Evolutionary conservation across 1,140 invertebrate genomes (phyloP).

Genomic region (Scylla paramamosain): DNA sequence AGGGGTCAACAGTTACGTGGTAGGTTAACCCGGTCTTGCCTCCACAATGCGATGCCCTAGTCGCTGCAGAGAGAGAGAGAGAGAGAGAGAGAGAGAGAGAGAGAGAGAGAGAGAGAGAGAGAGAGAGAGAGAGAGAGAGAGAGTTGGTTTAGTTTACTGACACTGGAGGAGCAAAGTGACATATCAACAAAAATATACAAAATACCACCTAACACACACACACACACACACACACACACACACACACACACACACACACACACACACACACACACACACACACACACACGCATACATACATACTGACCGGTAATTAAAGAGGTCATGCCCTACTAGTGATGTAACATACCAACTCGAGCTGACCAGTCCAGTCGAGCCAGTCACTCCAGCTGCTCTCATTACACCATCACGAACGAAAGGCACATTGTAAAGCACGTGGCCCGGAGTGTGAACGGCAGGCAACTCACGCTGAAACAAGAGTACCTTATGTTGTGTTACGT

Average conservation of each 20-base stretch:
- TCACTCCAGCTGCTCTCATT: background rate
- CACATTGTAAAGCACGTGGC: background rate
- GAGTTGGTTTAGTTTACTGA: too few species aligned
- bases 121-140: too few species aligned
- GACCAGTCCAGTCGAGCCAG: background rate
- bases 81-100: background rate
- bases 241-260: conserved; percentile 20
- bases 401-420: background rate
- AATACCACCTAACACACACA: background rate
- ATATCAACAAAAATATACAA: background rate
- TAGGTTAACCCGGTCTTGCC: too few species aligned
- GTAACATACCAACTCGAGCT: background rate
- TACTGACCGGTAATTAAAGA: background rate
- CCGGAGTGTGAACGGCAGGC: too few species aligned
- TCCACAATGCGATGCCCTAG: too few species aligned
- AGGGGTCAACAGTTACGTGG: too few species aligned
- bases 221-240: conserved; percentile 20
- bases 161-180: too few species aligned
- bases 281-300: too few species aligned
- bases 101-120: too few species aligned
- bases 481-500: too few species aligned
- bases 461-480: too few species aligned
- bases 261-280: background rate
- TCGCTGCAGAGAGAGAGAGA: too few species aligned
- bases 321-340: background rate